Evolutionary conservation across 2,888 invertebrate species (phyloP).

Genomic region (Ferrisia virgata): DNA sequence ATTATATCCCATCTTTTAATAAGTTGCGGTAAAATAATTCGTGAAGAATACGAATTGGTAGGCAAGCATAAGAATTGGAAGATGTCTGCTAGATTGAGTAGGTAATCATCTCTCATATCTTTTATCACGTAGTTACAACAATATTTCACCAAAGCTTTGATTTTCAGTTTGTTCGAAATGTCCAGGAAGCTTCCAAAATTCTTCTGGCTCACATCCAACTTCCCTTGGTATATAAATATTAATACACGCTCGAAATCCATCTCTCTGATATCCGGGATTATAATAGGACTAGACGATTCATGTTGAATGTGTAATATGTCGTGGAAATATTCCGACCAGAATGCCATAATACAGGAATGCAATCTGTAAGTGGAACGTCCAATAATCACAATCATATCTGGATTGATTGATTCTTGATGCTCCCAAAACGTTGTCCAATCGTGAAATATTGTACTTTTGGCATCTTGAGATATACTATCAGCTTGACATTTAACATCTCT

Average conservation of each 20-base stretch:
- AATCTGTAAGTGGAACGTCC: neutral
- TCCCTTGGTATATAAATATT: neutral
- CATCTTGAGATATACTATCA: neutral
- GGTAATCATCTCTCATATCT: neutral
- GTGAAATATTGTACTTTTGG: neutral
- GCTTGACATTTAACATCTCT: neutral
- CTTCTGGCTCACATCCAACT: neutral
- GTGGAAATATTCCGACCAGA: neutral
- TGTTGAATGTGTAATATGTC: neutral
- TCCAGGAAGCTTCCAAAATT: neutral
- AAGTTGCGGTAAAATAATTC: neutral
- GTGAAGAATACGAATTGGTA: neutral
- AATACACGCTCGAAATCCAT: neutral
- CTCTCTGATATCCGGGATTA: neutral
- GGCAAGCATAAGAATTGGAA: neutral
- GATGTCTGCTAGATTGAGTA: neutral
- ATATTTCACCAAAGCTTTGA: neutral
- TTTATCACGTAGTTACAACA: neutral
- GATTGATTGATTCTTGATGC: neutral
- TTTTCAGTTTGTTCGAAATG: neutral
- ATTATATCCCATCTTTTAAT: neutral
- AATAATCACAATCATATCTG: neutral
- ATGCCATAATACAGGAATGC: neutral
- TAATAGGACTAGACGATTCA: neutral
- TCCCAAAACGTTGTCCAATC: neutral